Evolutionary conservation across 2,888 invertebrate genomes (phyloP), one percentile per base, ranked within the genome.

Genomic region (Plemyria rubiginata): DNA sequence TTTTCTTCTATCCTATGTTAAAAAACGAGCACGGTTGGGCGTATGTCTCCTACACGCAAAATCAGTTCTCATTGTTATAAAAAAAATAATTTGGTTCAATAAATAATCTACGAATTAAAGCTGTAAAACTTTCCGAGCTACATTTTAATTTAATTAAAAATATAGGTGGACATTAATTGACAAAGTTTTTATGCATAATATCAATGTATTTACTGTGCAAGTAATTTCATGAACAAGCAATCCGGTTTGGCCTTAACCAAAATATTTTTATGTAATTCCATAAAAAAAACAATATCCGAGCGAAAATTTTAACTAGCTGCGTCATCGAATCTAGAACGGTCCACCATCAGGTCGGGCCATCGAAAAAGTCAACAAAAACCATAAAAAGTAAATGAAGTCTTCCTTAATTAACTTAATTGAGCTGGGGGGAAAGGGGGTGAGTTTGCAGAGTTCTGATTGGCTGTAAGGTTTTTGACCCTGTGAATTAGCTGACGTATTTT

Each of bases 401-500:
- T 76, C 74, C 72, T 75, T 80, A 84, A 86, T 85, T 85, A 83
- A 76, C 75, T 82, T 84, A 85, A 85, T 85, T 81, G 80, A 73
- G 75, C 83, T 74, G 38, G 46, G 38, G 40, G 13, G 16, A 41
- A 52, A 41, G 29, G 52, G 53, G 40, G 28, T 13, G 52, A 48
- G 49, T 54, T 46, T 46, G 52, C 41, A 71, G 67, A 70, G 67
- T 70, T 71, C 72, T 78, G 84, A 85, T 82, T 83, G 82, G 75
- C 72, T 79, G 77, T 72, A 68, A 76, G 68, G 73, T 82, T 85
- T 83, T 85, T 81, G 59, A 74, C 67, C 72, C 81, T 80, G 84
- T 84, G 84, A 85, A 85, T 84, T 79, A 79, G 74, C 65, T 57
- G 68, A 60, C 45, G 40, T 51, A 45, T 54, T 51, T 46, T 41